Evolutionary conservation across 2,888 invertebrate species (phyloP).

Genomic region (Auanema freiburgensis): DNA sequence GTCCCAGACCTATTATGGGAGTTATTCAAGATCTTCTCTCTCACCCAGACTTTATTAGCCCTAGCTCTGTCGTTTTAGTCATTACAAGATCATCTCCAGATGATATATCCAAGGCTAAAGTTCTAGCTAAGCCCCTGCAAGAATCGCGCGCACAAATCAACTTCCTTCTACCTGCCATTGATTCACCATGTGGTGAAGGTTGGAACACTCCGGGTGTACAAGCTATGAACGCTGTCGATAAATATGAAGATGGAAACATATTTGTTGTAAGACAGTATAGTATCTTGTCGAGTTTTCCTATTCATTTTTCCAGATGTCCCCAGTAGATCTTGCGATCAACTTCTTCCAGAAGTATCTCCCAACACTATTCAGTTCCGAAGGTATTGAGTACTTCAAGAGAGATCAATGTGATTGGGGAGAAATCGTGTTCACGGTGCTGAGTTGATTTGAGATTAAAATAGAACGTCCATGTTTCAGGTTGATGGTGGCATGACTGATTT

Average conservation of each 20-base stretch:
- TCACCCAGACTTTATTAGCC: conserved; percentile 23
- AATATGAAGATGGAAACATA: conserved; percentile 47
- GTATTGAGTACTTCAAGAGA: conserved; percentile 25
- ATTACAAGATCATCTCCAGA: conserved; percentile 53
- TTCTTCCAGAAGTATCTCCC: conserved; percentile 44
- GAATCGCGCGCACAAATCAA: conserved; percentile 32
- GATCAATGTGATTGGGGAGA: conserved; percentile 36
- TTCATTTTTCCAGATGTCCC: conserved; percentile 29
- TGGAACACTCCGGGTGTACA: conserved; percentile 41
- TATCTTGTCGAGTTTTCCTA: no score
- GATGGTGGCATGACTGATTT: conserved; percentile 49
- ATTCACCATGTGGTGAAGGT: conserved; percentile 49
- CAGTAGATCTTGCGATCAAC: conserved; percentile 33
- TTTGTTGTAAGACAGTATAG: conserved; percentile 37
- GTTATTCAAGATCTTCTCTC: conserved; percentile 35
- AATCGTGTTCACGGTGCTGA: conserved; percentile 35
- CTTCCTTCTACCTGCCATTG: conserved; percentile 41
- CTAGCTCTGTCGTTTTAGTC: conserved; percentile 49
- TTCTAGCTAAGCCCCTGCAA: neutral
- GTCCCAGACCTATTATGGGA: conserved; percentile 47
- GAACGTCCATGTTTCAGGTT: conserved; percentile 22
- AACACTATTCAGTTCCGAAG: conserved; percentile 40
- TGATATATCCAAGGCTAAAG: conserved; percentile 28
- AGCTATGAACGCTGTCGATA: conserved; percentile 32
- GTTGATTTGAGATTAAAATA: neutral